A percentile compares a stretch with the other conserved stretches of the same genome.
Evolutionary conservation across 2,888 invertebrate species (phyloP).

Genomic region (Beris morrisii): DNA sequence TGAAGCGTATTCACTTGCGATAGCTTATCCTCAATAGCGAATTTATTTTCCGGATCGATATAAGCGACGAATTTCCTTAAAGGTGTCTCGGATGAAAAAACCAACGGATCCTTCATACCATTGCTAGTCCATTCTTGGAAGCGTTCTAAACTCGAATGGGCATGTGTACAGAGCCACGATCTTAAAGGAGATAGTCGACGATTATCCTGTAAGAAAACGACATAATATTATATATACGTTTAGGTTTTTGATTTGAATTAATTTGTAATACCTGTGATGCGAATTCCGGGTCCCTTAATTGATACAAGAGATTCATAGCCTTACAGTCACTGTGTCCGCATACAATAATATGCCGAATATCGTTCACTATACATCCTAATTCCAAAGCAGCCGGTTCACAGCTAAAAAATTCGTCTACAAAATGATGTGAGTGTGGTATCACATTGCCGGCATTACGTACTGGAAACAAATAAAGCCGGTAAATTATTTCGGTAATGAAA

Average conservation of each 20-base stretch:
- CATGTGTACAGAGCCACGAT: conserved; percentile 91
- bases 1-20: conserved; percentile 94
- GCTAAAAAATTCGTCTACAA: conserved; percentile 82
- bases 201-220: conserved; percentile 65
- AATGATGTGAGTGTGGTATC: conserved; percentile 88
- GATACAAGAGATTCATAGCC: conserved; percentile 92
- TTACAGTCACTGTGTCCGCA: conserved; percentile 99
- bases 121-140: conserved; percentile 70
- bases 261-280: conserved; percentile 62
- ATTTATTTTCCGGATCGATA: conserved; percentile 90
- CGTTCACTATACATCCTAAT: conserved; percentile 88
- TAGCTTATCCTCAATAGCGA: conserved; percentile 86
- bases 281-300: conserved; percentile 76
- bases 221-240: conserved; percentile 11
- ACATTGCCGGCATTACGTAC: conserved; percentile 96
- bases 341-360: conserved; percentile 89
- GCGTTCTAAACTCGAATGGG: conserved; percentile 76
- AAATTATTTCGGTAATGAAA: not conserved
- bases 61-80: conserved; percentile 87
- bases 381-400: conserved; percentile 96
- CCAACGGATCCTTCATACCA: conserved; percentile 67
- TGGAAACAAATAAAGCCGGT: conserved; percentile 54
- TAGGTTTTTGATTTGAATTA: conserved; percentile 49
- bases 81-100: conserved; percentile 86
- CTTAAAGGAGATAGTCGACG: conserved; percentile 83